Conservation (phyloP, 2,888 invertebrate species). For the Aelia acuminata region DNA sequence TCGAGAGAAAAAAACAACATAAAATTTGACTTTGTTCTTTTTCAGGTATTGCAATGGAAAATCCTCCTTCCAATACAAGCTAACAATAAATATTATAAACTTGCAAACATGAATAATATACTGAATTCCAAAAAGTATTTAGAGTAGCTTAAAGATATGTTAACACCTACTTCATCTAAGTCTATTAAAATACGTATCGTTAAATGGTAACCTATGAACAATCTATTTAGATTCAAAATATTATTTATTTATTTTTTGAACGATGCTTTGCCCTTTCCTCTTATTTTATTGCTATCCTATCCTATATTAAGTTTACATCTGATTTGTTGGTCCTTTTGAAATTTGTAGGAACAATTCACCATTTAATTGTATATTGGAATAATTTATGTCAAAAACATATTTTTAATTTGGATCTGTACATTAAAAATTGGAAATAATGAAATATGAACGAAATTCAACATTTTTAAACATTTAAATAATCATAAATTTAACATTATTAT, state of each 20-base stretch:
- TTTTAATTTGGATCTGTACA: background rate
- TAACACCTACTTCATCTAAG: conserved; percentile 2
- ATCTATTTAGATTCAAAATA: conserved; percentile 37
- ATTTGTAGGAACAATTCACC: background rate
- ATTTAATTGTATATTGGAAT: background rate
- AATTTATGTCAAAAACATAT: background rate
- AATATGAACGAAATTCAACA: no score
- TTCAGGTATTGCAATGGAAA: background rate
- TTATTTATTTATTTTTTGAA: conserved; percentile 22
- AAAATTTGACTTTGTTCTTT: background rate
- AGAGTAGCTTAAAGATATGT: conserved; percentile 43
- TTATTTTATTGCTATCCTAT: background rate
- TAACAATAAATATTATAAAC: background rate
- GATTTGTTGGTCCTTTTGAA: background rate
- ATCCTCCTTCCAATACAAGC: background rate
- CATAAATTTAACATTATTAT: no score
- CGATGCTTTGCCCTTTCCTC: conserved; percentile 20
- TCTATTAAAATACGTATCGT: conserved; percentile 2
- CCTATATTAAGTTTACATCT: background rate
- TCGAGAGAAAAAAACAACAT: background rate
- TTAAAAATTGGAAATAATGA: no score
- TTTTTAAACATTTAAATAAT: no score
- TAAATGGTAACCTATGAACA: conserved; percentile 37
- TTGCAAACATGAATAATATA: background rate
- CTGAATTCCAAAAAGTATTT: conserved; percentile 4